Evolutionary conservation across 1,140 invertebrate genomes (phyloP), one percentile per base, ranked within the genome.

Genomic region (Pantala flavescens): DNA sequence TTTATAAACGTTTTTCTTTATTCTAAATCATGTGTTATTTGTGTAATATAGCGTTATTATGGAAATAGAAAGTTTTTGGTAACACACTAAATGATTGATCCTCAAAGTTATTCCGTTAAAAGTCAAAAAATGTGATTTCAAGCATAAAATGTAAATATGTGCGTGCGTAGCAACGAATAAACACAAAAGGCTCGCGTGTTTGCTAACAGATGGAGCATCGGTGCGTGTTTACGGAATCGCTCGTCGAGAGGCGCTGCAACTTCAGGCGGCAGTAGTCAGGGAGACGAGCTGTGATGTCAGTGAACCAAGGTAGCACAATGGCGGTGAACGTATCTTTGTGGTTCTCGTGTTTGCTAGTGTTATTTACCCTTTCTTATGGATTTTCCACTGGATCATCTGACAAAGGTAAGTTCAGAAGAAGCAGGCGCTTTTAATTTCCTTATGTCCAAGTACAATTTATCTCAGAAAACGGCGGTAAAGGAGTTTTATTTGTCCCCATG

Each of bases 301-400:
- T 63, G 49, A 63, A 63, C 49, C 49, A 63, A 63, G 49, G 49
- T 16, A 63, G 49, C 49, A 63, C 49, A 63, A 63, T 63, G 49
- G 49, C 49, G 49, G 14, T 63, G 49, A 63, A 63, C 49, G 49
- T 63, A 21, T 19, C 49, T 3, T 12, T 63, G 49, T 63, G 49
- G 49, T 63, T 63, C 1, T 63, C 49, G 49, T 63, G 49, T 63
- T 63, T 63, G 49, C 49, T 63, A 16, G 49, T 63, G 49, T 63
- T 63, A 19, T 63, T 63, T 63, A 63, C 49, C 49, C 14, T 63
- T 63, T 63, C n/a, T 7, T 21, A 7, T 63, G 49, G 49, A 63
- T 63, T 63, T 63, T 63, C 49, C 12, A 19, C 49, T 21, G 14
- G 49, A 19, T 63, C 49, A 19, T 21, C 49, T 7, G 49, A 16